phyloP scores from a whole-genome alignment of 2,797 vertebrate genomes.

The Alca torda region DNA sequence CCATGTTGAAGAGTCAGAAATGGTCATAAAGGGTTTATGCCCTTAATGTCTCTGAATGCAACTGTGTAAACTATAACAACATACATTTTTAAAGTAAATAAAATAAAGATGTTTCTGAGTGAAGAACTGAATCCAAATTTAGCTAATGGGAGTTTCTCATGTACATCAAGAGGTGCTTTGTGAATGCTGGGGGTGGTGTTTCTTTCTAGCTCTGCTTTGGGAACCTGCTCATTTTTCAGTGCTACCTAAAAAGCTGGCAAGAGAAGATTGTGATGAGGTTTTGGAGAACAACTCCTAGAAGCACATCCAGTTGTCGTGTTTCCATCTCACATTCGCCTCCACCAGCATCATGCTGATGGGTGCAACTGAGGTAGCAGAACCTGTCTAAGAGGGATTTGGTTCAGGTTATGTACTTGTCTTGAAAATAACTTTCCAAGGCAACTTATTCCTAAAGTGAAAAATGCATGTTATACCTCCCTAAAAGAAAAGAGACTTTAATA shows the following conservation, averaged over 20 bases:
- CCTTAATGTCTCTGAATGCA: not conserved
- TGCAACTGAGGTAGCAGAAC: conserved; percentile 1
- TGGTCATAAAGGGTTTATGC: not conserved
- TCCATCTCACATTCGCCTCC: not conserved
- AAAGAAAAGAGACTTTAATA: not conserved
- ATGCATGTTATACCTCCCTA: not conserved
- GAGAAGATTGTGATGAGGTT: not conserved
- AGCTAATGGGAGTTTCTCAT: not conserved
- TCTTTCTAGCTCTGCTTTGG: not conserved
- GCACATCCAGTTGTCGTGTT: conserved; percentile 8
- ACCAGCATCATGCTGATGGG: not conserved
- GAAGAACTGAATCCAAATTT: not conserved
- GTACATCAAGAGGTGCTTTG: not conserved
- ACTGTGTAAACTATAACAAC: not conserved
- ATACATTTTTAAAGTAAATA: not conserved
- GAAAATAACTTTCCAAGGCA: not conserved
- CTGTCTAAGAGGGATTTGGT: not conserved
- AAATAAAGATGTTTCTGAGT: not conserved
- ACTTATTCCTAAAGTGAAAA: not conserved
- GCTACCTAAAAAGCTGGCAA: not conserved
- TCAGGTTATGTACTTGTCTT: not conserved
- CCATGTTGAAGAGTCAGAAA: not conserved
- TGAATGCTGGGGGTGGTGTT: not conserved
- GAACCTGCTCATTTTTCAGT: not conserved
- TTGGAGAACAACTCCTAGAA: not conserved